Base-by-base conservation (phyloP, 1,140 invertebrate species). In the Drosophila navojoa region DNA sequence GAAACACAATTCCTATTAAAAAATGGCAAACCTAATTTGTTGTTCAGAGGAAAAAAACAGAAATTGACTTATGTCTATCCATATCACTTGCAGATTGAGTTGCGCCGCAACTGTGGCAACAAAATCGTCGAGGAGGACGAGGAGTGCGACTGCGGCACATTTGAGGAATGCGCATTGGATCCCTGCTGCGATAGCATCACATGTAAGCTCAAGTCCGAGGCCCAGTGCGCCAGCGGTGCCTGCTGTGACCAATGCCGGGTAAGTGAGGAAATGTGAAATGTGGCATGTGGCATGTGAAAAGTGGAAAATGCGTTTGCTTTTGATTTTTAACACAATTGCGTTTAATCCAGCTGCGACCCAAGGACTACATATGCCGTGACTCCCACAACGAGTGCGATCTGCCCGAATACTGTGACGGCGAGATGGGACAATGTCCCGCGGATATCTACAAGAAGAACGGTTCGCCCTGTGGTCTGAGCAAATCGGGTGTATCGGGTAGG, bases 151-250 rank as follows among this genome's bases (percentile, higher is more conserved):
- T 98, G 97, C 92, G 97, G 97, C 22, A 95, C 95, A 44, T 95
- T 96, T 71, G 95, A 98, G 66, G 96, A 98, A 77, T 99, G 98
- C 93, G 94, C 95, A 22, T 93, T 95, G 60, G 98, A 99, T 93
- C 97, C 97, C 1, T 99, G 98, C 93, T 99, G 98, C 93, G 98
- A 99, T 93, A 97, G 97, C 57, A 96, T 97, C 90, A 99, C 98
- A 16, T 99, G 98, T 93, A 96, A 98, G 68, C 94, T 99, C 22
- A 97, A 95, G 55, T 95, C 95, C 55, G 98, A 98, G 92, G 95
- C 98, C 1, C 95, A 98, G 93, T 99, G 98, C 92, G 97, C 97
- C 32, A 94, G 95, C 13, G 98, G 98, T 6, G 96, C 96, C 25
- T 99, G 98, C 93, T 99, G 98, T 92, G 95, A 96, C 76, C 95